Evolutionary conservation across 2,113 vertebrate species (phyloP).

Genomic region (Istiophorus platypterus): DNA sequence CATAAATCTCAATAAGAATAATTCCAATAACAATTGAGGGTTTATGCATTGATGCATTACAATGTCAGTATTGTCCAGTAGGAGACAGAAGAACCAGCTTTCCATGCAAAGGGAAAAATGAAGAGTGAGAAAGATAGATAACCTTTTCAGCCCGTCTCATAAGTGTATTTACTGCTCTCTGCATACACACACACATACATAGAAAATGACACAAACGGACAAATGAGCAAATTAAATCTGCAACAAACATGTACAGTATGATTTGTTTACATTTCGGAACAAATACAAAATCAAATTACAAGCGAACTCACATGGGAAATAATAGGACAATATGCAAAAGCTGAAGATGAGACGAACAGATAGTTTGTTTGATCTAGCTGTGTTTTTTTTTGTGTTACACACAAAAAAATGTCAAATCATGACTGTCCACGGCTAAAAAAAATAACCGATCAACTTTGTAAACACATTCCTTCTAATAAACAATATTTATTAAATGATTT

Average conservation of each 20-base stretch:
- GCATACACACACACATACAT: slow-evolving; percentile 35
- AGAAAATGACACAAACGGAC: slow-evolving; percentile 51
- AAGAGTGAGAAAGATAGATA: slow-evolving; percentile 26
- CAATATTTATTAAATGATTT: slow-evolving; percentile 13
- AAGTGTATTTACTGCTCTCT: slow-evolving; percentile 73
- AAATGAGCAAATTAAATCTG: slow-evolving; percentile 37
- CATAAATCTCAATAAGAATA: not conserved
- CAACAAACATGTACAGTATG: not conserved
- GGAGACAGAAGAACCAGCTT: slow-evolving; percentile 3
- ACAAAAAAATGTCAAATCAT: not conserved
- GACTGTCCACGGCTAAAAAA: not conserved
- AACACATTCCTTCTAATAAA: not conserved
- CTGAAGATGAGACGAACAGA: not conserved
- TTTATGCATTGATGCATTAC: not conserved
- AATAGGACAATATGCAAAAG: too few species aligned
- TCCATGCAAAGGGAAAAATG: slow-evolving; percentile 41
- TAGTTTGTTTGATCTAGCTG: not conserved
- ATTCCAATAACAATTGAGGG: not conserved
- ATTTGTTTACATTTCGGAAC: not conserved
- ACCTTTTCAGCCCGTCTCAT: slow-evolving; percentile 63
- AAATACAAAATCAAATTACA: not conserved
- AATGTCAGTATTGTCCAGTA: not conserved
- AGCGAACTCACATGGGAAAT: not conserved
- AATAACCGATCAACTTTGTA: slow-evolving; percentile 18
- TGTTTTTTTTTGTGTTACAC: not conserved